Conservation (phyloP, 2,113 vertebrate genomes). For the Cariama cristata region DNA sequence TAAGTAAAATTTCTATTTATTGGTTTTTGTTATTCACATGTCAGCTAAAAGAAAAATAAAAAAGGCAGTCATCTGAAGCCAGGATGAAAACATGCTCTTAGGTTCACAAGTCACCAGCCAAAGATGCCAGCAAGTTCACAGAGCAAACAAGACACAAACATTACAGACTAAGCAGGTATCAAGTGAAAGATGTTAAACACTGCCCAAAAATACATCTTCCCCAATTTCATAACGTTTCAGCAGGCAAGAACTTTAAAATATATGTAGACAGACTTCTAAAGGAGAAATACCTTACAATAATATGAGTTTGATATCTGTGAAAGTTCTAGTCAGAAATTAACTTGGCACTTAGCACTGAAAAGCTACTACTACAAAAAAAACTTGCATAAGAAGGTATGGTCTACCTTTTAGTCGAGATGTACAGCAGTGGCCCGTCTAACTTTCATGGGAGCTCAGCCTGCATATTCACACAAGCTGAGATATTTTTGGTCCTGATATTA, state of each 20-base stretch:
- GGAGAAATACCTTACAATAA: background rate
- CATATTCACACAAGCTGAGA: background rate
- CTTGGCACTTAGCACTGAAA: background rate
- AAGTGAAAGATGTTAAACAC: background rate
- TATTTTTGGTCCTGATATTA: background rate
- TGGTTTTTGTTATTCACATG: fast-evolving
- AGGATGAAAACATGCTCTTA: background rate
- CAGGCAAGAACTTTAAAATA: background rate
- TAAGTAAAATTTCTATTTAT: background rate
- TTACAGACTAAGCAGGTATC: background rate
- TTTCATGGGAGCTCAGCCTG: background rate
- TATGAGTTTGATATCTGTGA: background rate
- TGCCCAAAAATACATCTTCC: background rate
- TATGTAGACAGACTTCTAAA: fast-evolving
- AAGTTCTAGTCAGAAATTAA: background rate
- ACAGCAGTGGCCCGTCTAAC: background rate
- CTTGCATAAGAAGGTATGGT: background rate
- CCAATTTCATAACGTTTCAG: background rate
- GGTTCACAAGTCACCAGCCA: background rate
- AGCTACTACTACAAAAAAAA: background rate
- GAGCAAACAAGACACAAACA: background rate
- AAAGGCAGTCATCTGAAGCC: background rate
- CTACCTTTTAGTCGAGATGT: background rate
- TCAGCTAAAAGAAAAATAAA: background rate
- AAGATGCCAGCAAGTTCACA: background rate